Percentiles rank a stretch among this genome's conserved stretches.
Evolutionary conservation across 2,888 invertebrate species (phyloP).

Genomic region (Diadromus collaris): DNA sequence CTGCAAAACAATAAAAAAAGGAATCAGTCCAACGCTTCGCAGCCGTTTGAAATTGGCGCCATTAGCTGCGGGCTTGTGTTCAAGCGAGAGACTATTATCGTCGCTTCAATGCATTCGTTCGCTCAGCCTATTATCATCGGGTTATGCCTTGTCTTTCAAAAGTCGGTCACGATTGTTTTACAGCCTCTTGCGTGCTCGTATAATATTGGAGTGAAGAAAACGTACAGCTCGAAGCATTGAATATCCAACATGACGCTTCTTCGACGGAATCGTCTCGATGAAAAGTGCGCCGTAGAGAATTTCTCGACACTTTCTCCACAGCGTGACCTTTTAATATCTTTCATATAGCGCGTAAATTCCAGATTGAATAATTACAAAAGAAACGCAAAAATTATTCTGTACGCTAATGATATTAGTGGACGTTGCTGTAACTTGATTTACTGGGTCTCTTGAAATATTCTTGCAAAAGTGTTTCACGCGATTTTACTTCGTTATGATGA

Average conservation of each 20-base stretch:
- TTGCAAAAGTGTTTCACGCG: neutral
- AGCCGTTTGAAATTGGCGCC: slow-evolving; percentile 37
- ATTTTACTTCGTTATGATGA: neutral
- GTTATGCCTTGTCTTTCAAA: neutral
- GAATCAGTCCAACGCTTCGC: neutral
- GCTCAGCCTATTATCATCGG: neutral
- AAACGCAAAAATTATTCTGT: slow-evolving; percentile 12
- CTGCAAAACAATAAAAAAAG: slow-evolving; percentile 66
- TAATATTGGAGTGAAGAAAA: neutral
- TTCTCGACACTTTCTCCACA: slow-evolving; percentile 52
- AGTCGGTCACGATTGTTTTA: slow-evolving; percentile 20
- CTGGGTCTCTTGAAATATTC: neutral
- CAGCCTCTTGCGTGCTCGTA: neutral
- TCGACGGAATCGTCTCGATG: slow-evolving; percentile 1
- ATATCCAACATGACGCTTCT: neutral
- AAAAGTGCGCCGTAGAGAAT: slow-evolving; percentile 26
- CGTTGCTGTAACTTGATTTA: neutral
- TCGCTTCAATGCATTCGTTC: neutral
- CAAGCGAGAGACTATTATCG: slow-evolving; percentile 30
- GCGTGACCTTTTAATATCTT: slow-evolving; percentile 40
- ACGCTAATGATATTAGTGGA: neutral
- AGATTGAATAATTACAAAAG: slow-evolving; percentile 18
- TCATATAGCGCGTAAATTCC: slow-evolving; percentile 17
- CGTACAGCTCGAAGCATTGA: neutral
- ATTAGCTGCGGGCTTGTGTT: slow-evolving; percentile 35